Percentiles rank a stretch among this genome's conserved stretches.
Conservation (phyloP, 2,888 invertebrate genomes). For the Pterostichus madidus region DNA sequence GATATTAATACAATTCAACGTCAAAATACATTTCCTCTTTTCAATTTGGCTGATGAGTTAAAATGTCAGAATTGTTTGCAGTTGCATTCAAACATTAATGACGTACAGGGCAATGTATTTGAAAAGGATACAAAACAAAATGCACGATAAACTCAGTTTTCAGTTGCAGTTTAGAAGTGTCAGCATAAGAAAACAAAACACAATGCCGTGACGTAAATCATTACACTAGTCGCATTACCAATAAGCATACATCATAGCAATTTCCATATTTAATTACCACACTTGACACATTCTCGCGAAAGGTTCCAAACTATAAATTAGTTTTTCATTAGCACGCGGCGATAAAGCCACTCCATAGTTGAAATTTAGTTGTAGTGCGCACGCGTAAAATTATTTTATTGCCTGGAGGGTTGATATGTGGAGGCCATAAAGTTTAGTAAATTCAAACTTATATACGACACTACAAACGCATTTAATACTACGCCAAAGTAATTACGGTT, state of each 20-base stretch:
- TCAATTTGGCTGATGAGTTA: too few species aligned
- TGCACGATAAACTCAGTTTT: neutral
- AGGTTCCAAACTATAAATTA: conserved; percentile 39
- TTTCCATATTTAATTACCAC: conserved; percentile 43
- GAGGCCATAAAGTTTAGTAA: conserved; percentile 65
- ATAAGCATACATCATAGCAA: conserved; percentile 19
- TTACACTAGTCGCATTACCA: neutral
- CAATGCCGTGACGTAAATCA: neutral
- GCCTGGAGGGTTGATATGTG: conserved; percentile 64
- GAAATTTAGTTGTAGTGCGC: conserved; percentile 20
- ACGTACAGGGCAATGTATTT: too few species aligned
- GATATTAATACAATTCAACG: too few species aligned
- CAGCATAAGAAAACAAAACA: conserved; percentile 21
- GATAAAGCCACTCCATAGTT: conserved; percentile 30
- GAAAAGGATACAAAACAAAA: too few species aligned
- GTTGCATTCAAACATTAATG: too few species aligned
- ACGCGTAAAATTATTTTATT: conserved; percentile 65
- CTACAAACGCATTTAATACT: conserved; percentile 66
- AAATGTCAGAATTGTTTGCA: too few species aligned
- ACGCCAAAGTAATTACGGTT: conserved; percentile 66
- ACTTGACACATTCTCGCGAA: conserved; percentile 35
- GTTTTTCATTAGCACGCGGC: conserved; percentile 28
- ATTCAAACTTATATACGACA: conserved; percentile 67
- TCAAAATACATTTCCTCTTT: too few species aligned
- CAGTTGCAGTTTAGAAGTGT: conserved; percentile 4